These are phyloP conservation scores for Morinoia aosen DNA, from an alignment of 2,888 invertebrate genomes.

Conservation along the genomic window DNA sequence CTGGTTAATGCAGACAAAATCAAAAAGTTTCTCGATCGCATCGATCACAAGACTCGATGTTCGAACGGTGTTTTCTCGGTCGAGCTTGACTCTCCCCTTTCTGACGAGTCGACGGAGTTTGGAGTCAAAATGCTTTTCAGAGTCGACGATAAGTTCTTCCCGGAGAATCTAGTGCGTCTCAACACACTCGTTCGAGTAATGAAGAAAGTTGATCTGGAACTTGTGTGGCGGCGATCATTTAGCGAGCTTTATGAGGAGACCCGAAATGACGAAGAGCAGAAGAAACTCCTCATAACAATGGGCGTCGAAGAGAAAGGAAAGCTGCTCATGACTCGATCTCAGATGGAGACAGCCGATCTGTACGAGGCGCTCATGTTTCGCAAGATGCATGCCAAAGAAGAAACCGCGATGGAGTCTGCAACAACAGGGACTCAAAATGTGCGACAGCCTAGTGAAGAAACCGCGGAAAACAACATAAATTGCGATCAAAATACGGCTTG, in stretches of 20 bases:
- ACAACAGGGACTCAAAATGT: background rate
- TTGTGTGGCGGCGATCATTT: conserved; percentile 40
- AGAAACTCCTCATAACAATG: conserved; percentile 26
- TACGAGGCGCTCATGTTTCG: conserved; percentile 49
- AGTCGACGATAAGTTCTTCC: conserved; percentile 45
- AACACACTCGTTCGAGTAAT: conserved; percentile 2
- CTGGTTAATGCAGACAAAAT: conserved; percentile 52
- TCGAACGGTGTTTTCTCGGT: conserved; percentile 41
- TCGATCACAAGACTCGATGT: conserved; percentile 7
- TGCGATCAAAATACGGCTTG: background rate
- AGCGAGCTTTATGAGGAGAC: conserved; percentile 36
- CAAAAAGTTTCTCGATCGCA: background rate
- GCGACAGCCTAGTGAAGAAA: background rate
- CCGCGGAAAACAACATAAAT: background rate
- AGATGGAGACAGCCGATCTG: conserved; percentile 47
- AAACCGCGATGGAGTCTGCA: background rate
- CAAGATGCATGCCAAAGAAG: background rate
- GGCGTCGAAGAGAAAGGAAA: background rate
- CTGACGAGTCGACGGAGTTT: background rate
- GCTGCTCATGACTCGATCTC: background rate
- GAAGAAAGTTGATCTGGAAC: conserved; percentile 26
- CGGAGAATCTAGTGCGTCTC: conserved; percentile 32
- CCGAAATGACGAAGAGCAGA: conserved; percentile 24
- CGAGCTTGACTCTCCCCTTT: background rate
- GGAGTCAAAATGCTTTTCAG: conserved; percentile 46